Evolutionary conservation across 2,888 invertebrate species (phyloP), one percentile per base, ranked within the genome.

Genomic region (Stegophylla sp.): DNA sequence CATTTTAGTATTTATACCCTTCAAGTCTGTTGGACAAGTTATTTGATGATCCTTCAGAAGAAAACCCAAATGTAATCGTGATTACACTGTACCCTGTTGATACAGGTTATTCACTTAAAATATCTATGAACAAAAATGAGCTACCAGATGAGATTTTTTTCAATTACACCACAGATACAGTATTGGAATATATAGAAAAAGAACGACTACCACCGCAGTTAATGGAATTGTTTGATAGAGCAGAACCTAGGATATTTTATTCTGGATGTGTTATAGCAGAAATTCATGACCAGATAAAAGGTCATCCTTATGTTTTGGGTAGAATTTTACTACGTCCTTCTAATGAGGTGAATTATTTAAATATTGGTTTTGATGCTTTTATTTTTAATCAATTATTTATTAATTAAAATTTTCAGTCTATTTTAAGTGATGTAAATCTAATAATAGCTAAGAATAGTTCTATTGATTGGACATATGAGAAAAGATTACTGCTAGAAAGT

Each of bases 231-330:
- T 88, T 97, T 83, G 95, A 94, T 86, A 90, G 92, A 12, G 92
- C 93, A 86, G 91, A 94, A 86, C 93, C 94, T 74, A 93, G 93
- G 87, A 89, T 97, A 82, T 94, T 95, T 88, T 95, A 96, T 87
- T 94, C 92, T 84, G 96, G 96, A 83, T 95, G 96, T 88, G 92
- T 97, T 83, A 93, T 96, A 86, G 94, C 93, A 84, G 94, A 96
- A 89, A 91, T 97, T 85, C 90, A 95, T 85, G 96, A 97, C 88
- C 94, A 93, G 96, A 86, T 15, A 71, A 92, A 89, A 93, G 94
- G 88, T n/a, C n/a, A n/a, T n/a, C n/a, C n/a, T n/a, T n/a, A n/a
- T n/a, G n/a, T n/a, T n/a, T 92, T 92, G 85, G 93, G 93, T 88
- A 93, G 95, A 90, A 94, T 95, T 84, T 89, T 96, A 85, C 90